Evolutionary conservation across 2,797 vertebrate species (phyloP).

Genomic region (Stomatorhinus walkeri): DNA sequence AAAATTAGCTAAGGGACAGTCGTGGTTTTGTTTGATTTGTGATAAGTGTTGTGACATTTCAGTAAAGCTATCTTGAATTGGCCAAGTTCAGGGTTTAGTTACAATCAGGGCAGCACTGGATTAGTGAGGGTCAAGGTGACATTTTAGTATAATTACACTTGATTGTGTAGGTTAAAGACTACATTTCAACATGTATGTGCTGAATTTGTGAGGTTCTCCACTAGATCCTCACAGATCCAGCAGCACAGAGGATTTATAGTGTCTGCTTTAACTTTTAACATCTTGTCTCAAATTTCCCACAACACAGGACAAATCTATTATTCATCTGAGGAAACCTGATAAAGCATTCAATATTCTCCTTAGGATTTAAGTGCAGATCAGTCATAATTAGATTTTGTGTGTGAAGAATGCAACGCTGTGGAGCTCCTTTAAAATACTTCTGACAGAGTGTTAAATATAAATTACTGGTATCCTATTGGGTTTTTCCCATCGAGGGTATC

Average conservation of each 20-base stretch:
- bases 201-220: background rate
- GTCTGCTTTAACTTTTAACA: background rate
- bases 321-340: background rate
- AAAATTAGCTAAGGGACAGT: background rate
- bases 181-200: background rate
- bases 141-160: background rate
- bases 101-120: background rate
- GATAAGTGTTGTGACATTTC: constrained; percentile 4
- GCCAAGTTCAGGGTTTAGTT: background rate
- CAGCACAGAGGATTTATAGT: background rate
- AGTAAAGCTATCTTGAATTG: background rate
- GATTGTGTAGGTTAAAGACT: background rate
- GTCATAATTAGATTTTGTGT: constrained; percentile 9
- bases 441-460: background rate
- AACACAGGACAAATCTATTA: background rate
- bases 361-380: background rate
- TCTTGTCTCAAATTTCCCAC: background rate
- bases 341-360: constrained; percentile 2
- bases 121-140: background rate
- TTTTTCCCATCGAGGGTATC: background rate
- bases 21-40: background rate
- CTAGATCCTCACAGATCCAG: background rate
- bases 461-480: background rate
- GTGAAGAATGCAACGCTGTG: constrained; percentile 4
- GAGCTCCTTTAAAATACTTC: background rate